Base-by-base conservation (phyloP, 2,797 vertebrate species). In the Pelodytes ibericus region DNA sequence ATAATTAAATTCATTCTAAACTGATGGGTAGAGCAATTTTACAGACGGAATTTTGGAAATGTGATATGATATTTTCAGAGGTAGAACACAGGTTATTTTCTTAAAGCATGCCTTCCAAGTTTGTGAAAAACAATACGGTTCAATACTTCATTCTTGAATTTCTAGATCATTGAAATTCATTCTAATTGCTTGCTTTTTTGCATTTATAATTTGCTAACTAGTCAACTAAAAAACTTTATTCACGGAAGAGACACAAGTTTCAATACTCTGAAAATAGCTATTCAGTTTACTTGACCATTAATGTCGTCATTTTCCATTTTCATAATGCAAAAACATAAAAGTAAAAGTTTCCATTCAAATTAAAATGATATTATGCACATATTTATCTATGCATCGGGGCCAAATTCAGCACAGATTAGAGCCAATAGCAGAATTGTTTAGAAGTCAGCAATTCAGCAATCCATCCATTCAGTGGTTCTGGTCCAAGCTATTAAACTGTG, bases 51-150 rank as follows among this genome's bases (percentile, higher is more conserved):
- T 16, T 20, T 64, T 1, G 0, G 0, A 71, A 72, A 60, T 27
- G n/a, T 79, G 62, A 77, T 27, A 62, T 61, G 30, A n/a, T 13
- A 27, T n/a, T 62, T 4, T 69, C 60, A 24, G 56, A 81, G 51
- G 63, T 81, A 47, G 25, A 49, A 30, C 0, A 73, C 49, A 71
- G 67, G 56, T 18, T 53, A 62, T 83, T 81, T 81, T 39, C 39
- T 18, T 57, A 64, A 36, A 47, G 18, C 49, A 41, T 75, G 75
- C 30, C 51, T 80, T 16, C 10, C 3, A 8, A 27, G 80, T 20
- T 29, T 16, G 49, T 3, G 2, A 30, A 31, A 71, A 36, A 65
- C n/a, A 71, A 29, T 27, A 0, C 49, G 74, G 74, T 64, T 56
- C 39, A 78, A 69, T 16, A 71, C 60, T 65, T 67, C 69, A 53